Percentiles rank a stretch among this genome's conserved stretches.
These are phyloP conservation scores for Mesoligia furuncula DNA, from an alignment of 2,888 invertebrate genomes.

Conservation along the genomic window DNA sequence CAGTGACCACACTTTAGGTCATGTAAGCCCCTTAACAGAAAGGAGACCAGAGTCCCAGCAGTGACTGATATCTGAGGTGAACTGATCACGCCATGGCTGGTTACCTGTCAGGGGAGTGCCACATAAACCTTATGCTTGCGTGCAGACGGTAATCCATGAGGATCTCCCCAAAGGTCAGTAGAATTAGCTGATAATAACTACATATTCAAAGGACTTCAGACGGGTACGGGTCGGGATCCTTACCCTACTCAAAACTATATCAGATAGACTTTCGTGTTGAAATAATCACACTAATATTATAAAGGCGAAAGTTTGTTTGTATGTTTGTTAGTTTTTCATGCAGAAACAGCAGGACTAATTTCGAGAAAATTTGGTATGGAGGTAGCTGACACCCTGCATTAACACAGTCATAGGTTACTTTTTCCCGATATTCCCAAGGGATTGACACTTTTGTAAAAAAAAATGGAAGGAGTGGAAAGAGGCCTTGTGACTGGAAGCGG, in stretches of 20 bases:
- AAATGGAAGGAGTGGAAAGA: neutral
- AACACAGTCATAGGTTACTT: too few species aligned
- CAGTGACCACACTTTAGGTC: too few species aligned
- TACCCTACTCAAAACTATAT: constrained; percentile 37
- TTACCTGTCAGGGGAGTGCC: neutral
- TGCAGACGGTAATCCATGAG: constrained; percentile 3
- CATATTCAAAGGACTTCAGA: constrained; percentile 21
- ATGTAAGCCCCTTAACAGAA: too few species aligned
- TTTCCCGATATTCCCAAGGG: too few species aligned
- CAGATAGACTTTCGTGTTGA: constrained; percentile 15
- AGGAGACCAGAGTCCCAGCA: too few species aligned
- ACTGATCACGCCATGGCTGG: neutral
- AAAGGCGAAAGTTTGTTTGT: too few species aligned
- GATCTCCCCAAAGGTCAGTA: neutral
- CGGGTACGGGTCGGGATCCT: neutral
- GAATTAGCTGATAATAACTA: constrained; percentile 11
- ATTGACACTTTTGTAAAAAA: too few species aligned
- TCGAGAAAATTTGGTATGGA: too few species aligned
- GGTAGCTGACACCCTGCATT: too few species aligned
- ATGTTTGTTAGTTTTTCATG: too few species aligned
- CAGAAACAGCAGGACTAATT: too few species aligned
- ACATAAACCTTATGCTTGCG: neutral
- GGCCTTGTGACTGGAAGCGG: neutral
- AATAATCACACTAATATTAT: constrained; percentile 1
- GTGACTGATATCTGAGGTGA: neutral